phyloP scores from a whole-genome alignment of 2,888 invertebrate species.

The Drosophila prolongata region DNA sequence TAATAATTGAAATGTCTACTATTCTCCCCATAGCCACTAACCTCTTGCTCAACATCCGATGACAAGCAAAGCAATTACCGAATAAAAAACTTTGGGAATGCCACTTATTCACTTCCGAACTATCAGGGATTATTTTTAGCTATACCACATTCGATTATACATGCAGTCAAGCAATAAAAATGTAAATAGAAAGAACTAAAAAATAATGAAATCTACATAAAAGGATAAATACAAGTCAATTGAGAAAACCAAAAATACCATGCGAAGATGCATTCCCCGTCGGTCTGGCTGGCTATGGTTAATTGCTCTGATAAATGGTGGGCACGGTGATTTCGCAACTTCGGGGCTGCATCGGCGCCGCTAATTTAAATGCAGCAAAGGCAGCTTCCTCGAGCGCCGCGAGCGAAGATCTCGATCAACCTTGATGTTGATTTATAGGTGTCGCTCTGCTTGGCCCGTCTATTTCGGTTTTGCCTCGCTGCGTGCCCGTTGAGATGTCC shows the following conservation, averaged over 20 bases:
- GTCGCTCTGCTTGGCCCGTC: conserved; percentile 60
- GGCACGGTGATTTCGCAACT: conserved; percentile 68
- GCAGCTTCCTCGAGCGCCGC: conserved; percentile 66
- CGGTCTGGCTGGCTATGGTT: conserved; percentile 55
- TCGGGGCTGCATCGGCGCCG: conserved; percentile 43
- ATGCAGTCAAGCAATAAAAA: conserved; percentile 18
- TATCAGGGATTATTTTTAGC: conserved; percentile 53
- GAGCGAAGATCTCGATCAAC: conserved; percentile 76
- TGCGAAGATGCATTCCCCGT: conserved; percentile 23
- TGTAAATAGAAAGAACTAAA: conserved; percentile 30
- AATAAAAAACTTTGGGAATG: conserved; percentile 43
- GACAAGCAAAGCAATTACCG: conserved; percentile 18
- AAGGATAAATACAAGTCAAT: conserved; percentile 66
- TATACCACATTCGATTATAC: conserved; percentile 35
- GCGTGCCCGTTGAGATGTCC: conserved; percentile 52
- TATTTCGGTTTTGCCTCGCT: conserved; percentile 60
- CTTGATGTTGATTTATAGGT: conserved; percentile 83
- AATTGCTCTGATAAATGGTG: conserved; percentile 65
- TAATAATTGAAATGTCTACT: not conserved
- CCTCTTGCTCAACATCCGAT: conserved; percentile 3
- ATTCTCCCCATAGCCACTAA: not conserved
- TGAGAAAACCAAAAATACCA: conserved; percentile 36
- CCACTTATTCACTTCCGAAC: conserved; percentile 69
- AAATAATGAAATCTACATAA: conserved; percentile 59
- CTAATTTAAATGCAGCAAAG: not conserved